Percentiles rank a stretch among this genome's conserved stretches.
Conservation (phyloP, 1,140 invertebrate genomes). For the Pinna nobilis region DNA sequence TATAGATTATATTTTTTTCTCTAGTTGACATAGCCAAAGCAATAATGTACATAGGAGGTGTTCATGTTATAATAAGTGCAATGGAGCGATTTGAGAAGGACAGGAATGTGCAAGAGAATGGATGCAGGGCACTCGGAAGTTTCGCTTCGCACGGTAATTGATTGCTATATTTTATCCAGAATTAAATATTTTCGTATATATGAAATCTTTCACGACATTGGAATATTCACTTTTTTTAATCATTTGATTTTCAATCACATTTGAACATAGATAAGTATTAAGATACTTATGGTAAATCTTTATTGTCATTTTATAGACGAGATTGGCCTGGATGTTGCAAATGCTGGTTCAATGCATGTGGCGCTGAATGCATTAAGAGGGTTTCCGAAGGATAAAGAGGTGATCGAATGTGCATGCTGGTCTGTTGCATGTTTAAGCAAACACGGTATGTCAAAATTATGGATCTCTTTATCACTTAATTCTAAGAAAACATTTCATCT, state of each 20-base stretch:
- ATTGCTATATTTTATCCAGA: background rate
- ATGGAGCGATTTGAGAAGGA: slow-evolving; percentile 46
- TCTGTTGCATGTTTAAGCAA: slow-evolving; percentile 53
- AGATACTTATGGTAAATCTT: background rate
- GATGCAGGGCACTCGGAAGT: slow-evolving; percentile 52
- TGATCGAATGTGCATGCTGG: slow-evolving; percentile 53
- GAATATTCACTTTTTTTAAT: too few species aligned
- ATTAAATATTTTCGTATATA: too few species aligned
- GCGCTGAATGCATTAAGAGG: slow-evolving; percentile 41
- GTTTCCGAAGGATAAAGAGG: slow-evolving; percentile 10
- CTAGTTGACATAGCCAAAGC: slow-evolving; percentile 50
- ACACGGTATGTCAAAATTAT: slow-evolving; percentile 37
- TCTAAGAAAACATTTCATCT: too few species aligned
- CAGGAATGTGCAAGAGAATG: slow-evolving; percentile 53
- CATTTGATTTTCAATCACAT: too few species aligned
- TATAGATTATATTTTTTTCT: background rate
- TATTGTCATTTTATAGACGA: slow-evolving; percentile 42
- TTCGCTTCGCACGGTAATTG: slow-evolving; percentile 54
- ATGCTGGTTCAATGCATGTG: slow-evolving; percentile 47
- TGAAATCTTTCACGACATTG: too few species aligned
- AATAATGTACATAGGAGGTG: slow-evolving; percentile 53
- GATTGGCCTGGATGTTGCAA: slow-evolving; percentile 49
- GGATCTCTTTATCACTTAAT: too few species aligned
- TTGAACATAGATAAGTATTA: background rate
- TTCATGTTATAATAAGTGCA: slow-evolving; percentile 53